Evolutionary conservation across 23 tunicate genomes (phyloP).

Genomic region (Oikopleura albicans): DNA sequence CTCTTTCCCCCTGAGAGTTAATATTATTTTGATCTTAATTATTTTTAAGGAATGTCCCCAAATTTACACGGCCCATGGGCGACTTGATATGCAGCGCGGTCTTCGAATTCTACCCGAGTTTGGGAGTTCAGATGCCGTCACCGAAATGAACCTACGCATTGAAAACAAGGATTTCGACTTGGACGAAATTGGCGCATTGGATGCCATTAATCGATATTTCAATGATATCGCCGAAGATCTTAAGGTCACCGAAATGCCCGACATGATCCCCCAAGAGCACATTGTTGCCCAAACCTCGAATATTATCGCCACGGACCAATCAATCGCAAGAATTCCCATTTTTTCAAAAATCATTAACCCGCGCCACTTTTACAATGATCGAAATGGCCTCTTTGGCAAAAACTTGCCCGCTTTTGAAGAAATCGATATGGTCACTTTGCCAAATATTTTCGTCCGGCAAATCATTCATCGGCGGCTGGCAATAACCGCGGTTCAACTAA

Average conservation of each 20-base stretch:
- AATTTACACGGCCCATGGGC: background rate
- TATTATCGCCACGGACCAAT: background rate
- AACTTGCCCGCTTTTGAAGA: background rate
- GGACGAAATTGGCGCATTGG: background rate
- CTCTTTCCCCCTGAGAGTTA: too few relatives aligned
- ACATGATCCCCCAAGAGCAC: background rate
- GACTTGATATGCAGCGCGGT: conserved; percentile 7
- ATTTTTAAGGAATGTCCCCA: background rate
- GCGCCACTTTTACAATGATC: background rate
- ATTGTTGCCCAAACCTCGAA: background rate
- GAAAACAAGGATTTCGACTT: background rate
- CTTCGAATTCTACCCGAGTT: background rate
- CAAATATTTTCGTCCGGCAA: background rate
- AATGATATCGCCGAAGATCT: background rate
- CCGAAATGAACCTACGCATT: background rate
- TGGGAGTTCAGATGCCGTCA: background rate
- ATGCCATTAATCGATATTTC: background rate
- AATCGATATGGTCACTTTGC: background rate
- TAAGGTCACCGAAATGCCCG: background rate
- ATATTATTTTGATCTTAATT: too few relatives aligned
- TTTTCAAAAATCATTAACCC: background rate
- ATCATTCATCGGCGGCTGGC: background rate
- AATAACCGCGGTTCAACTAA: background rate
- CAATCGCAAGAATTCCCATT: background rate
- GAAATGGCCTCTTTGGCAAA: background rate